Base-by-base conservation (phyloP, 2,797 vertebrate species). In the Harpagifer antarcticus region DNA sequence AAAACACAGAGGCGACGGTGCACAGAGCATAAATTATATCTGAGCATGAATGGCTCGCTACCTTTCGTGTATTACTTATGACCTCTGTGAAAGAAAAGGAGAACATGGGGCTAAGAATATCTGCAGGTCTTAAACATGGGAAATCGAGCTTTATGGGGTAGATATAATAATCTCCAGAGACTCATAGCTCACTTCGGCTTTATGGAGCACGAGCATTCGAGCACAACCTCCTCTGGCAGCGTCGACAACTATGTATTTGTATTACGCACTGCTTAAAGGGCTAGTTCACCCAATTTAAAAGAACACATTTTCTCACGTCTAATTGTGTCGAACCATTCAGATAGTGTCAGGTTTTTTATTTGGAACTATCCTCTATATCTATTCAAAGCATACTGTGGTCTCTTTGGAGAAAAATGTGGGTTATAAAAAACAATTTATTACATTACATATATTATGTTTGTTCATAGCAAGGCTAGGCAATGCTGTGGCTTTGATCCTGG, bases 121-220 rank as follows among this genome's bases (percentile, higher is more conserved):
- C 86, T 89, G 61, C 68, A 78, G 42, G 65, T 88, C 85, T 83
- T 84, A 85, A 89, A 91, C 71, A 73, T 48, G 76, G 53, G 70
- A 40, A 58, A 72, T 23, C 71, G 71, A 59, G 73, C 88, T 93
- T 93, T 84, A 92, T 87, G 84, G 84, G 78, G 79, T 56, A 77
- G 91, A 91, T 91, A 85, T 81, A 93, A 85, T 84, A 81, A 90
- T 83, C 93, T 86, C 89, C 63, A 54, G 90, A 89, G 90, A 80
- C 84, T 81, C 78, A 12, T 89, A 91, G 86, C 80, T 91, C 87
- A 84, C 80, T 72, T 1, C 12, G 31, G 81, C 76, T 91, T 88
- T 68, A 82, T 63, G 72, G 78, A 82, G 62, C 27, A 75, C 5
- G 52, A 56, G 56, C 31, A 40, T 54, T 64, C 1, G 2, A 75